A percentile compares a stretch with the other conserved stretches of the same genome.
Evolutionary conservation across 2,797 vertebrate genomes (phyloP).

Genomic region (Oophaga sylvatica): DNA sequence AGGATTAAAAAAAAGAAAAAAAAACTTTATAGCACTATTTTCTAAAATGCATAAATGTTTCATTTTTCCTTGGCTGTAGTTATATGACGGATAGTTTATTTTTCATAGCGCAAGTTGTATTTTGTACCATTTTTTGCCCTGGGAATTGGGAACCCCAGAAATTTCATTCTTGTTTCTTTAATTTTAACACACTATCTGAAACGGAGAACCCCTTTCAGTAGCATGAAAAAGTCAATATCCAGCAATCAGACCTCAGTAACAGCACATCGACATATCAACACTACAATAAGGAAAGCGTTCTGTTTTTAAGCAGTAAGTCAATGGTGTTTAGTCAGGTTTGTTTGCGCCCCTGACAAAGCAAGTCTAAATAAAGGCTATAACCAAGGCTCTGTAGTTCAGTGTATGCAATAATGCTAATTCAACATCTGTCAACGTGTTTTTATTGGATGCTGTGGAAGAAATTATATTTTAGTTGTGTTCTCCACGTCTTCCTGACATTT

Average conservation of each 20-base stretch:
- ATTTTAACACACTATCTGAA: background rate
- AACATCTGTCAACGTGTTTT: background rate
- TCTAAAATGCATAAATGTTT: too few species aligned
- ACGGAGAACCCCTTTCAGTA: background rate
- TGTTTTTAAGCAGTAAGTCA: background rate
- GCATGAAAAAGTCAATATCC: background rate
- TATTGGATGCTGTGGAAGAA: background rate
- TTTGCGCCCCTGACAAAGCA: background rate
- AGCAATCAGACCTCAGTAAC: background rate
- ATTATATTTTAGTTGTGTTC: background rate
- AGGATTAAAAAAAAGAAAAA: too few species aligned
- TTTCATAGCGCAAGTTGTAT: too few species aligned
- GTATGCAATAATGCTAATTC: background rate
- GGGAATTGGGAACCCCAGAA: too few species aligned
- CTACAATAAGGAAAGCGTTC: background rate
- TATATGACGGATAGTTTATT: too few species aligned
- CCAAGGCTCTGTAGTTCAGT: background rate
- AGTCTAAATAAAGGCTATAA: background rate
- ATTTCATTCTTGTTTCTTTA: too few species aligned
- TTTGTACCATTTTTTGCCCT: too few species aligned
- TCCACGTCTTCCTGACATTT: constrained; percentile 27
- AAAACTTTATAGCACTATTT: too few species aligned
- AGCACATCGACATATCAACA: background rate
- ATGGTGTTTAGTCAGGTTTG: background rate
- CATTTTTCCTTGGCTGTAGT: too few species aligned